phyloP scores from a whole-genome alignment of 2,888 invertebrate species.

The Acanthosepion pharaonis region DNA sequence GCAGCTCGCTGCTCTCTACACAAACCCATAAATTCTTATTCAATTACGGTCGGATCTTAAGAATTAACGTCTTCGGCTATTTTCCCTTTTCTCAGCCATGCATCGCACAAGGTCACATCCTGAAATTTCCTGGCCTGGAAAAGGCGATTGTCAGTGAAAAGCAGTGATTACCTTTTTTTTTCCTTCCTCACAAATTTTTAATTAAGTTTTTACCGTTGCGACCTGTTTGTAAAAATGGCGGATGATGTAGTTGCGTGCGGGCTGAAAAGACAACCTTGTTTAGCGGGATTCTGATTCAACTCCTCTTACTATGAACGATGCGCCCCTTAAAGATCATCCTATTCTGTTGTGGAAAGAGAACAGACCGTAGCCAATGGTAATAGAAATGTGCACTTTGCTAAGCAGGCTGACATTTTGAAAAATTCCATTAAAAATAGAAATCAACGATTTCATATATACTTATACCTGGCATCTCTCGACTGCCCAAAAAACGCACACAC shows the following conservation, averaged over 20 bases:
- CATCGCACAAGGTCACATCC: not conserved
- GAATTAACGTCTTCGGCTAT: not conserved
- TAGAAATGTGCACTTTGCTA: too few species aligned
- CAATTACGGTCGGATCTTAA: not conserved
- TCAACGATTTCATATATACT: too few species aligned
- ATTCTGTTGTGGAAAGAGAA: not conserved
- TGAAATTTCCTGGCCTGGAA: constrained; percentile 4
- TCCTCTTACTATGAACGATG: not conserved
- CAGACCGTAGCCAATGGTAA: too few species aligned
- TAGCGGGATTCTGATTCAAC: too few species aligned
- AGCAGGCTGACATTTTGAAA: too few species aligned
- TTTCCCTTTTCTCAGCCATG: not conserved
- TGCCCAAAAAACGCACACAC: too few species aligned
- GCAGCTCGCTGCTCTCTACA: not conserved
- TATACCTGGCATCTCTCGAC: too few species aligned
- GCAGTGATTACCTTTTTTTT: not conserved
- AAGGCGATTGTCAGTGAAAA: not conserved
- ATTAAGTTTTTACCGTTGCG: not conserved
- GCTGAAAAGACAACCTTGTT: not conserved
- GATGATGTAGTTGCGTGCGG: not conserved
- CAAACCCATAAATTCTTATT: not conserved
- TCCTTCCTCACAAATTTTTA: not conserved
- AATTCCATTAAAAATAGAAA: too few species aligned
- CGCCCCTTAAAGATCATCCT: not conserved
- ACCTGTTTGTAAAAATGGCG: not conserved